Percentiles rank a stretch among this genome's conserved stretches.
These are phyloP conservation scores for Xenopus laevis DNA, from an alignment of 2,113 vertebrate species.

Conservation along the genomic window DNA sequence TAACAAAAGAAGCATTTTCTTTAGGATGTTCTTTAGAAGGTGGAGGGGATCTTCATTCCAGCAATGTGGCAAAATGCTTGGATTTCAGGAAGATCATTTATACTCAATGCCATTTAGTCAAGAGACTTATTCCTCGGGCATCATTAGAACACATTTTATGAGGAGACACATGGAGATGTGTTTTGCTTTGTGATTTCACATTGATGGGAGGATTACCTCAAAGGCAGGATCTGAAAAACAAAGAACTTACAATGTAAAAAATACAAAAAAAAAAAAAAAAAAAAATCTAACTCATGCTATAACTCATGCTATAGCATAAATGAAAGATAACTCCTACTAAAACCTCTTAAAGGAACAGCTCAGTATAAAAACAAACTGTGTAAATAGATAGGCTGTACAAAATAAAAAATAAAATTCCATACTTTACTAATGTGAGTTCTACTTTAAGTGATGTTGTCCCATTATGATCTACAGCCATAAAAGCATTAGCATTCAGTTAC, in stretches of 20 bases:
- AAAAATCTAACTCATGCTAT: too few relatives aligned
- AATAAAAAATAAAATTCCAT: too few relatives aligned
- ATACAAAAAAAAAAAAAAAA: too few relatives aligned
- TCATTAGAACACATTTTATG: slow-evolving; percentile 72
- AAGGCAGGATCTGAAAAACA: slow-evolving; percentile 78
- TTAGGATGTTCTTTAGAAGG: slow-evolving; percentile 65
- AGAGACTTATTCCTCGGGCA: slow-evolving; percentile 79
- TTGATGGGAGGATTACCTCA: slow-evolving; percentile 76
- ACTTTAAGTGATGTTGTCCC: too few relatives aligned
- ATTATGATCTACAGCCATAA: too few relatives aligned
- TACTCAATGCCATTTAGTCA: slow-evolving; percentile 71
- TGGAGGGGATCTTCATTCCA: slow-evolving; percentile 82
- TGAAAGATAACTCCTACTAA: too few relatives aligned
- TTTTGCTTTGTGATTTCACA: slow-evolving; percentile 80
- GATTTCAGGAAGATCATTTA: slow-evolving; percentile 79
- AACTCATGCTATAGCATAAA: too few relatives aligned
- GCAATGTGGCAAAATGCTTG: slow-evolving; percentile 69
- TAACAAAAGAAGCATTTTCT: slow-evolving; percentile 70
- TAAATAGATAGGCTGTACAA: too few relatives aligned
- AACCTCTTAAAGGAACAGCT: too few relatives aligned
- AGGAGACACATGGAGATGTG: slow-evolving; percentile 70
- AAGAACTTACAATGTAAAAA: slow-evolving; percentile 25
- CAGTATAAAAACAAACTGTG: too few relatives aligned
- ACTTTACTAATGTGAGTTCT: too few relatives aligned
- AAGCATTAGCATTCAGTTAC: too few relatives aligned